Conservation (phyloP, 2,113 vertebrate genomes). For the Panthera uncia region DNA sequence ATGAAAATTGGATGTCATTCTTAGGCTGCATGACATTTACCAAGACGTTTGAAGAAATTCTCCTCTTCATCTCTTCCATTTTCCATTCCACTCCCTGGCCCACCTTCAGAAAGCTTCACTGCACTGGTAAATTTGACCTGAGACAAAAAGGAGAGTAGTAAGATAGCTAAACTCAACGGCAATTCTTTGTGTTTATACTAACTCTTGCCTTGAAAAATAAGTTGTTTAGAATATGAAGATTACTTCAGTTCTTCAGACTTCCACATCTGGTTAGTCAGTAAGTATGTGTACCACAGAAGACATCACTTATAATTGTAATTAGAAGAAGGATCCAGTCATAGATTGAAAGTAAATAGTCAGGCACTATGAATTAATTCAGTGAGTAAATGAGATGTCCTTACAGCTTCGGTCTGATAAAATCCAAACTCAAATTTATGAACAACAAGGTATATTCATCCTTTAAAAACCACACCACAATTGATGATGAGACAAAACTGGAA, state of each 20-base stretch:
- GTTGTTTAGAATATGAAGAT: not conserved
- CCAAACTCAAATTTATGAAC: not conserved
- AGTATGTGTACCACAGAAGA: not conserved
- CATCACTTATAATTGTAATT: not conserved
- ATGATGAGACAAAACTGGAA: conserved; percentile 20
- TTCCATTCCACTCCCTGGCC: conserved; percentile 89
- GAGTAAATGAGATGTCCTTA: not conserved
- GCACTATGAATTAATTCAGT: not conserved
- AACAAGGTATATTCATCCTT: not conserved
- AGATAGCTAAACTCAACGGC: not conserved
- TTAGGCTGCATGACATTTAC: conserved; percentile 96
- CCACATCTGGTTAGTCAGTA: not conserved
- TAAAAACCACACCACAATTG: not conserved
- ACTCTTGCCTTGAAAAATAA: not conserved
- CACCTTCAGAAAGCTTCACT: conserved; percentile 96
- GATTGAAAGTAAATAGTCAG: not conserved
- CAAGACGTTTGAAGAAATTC: conserved; percentile 99
- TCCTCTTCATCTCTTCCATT: conserved; percentile 97
- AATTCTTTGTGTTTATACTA: not conserved
- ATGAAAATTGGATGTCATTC: conserved; percentile 94
- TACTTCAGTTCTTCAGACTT: not conserved
- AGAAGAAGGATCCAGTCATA: not conserved
- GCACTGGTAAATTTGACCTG: conserved; percentile 99
- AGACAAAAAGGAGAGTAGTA: not conserved
- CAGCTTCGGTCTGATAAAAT: not conserved